Conservation (phyloP, 35 echinoderm and acorn worm genomes). For the Eucidaris tribuloides region DNA sequence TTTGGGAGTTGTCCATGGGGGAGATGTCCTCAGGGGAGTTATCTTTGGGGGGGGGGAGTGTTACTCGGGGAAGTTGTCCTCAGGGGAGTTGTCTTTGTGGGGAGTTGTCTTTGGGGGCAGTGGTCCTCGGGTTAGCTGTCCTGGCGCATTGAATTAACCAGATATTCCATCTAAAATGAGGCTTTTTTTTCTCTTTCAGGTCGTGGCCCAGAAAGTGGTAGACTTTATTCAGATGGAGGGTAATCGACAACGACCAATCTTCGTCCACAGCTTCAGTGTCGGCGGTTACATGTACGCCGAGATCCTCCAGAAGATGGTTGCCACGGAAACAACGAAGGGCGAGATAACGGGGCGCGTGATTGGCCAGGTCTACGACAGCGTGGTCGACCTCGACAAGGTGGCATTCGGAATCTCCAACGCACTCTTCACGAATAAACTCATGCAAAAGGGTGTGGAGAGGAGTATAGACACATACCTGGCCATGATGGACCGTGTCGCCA, state of each 20-base stretch:
- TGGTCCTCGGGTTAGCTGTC: no score
- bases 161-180: no score
- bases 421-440: constrained; percentile 9
- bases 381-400: constrained; percentile 60
- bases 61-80: no score
- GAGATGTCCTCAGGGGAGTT: no score
- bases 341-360: constrained; percentile 68
- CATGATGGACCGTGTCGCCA: constrained; percentile 37
- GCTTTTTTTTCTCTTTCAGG: no score
- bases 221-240: constrained; percentile 63
- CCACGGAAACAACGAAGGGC: constrained; percentile 6
- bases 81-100: no score
- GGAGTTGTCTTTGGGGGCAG: no score
- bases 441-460: constrained; percentile 25
- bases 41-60: no score
- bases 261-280: constrained; percentile 80
- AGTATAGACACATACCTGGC: constrained; percentile 24
- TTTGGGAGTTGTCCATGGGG: no score
- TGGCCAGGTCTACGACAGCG: constrained; percentile 77
- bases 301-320: constrained; percentile 69
- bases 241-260: constrained; percentile 40
- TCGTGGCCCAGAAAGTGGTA: constrained; percentile 73
- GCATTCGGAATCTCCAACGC: constrained; percentile 69
- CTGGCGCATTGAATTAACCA: no score
- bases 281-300: constrained; percentile 88